Evolutionary conservation across 2,888 invertebrate species (phyloP), one percentile per base, ranked within the genome.

Genomic region (Therioaphis trifolii): DNA sequence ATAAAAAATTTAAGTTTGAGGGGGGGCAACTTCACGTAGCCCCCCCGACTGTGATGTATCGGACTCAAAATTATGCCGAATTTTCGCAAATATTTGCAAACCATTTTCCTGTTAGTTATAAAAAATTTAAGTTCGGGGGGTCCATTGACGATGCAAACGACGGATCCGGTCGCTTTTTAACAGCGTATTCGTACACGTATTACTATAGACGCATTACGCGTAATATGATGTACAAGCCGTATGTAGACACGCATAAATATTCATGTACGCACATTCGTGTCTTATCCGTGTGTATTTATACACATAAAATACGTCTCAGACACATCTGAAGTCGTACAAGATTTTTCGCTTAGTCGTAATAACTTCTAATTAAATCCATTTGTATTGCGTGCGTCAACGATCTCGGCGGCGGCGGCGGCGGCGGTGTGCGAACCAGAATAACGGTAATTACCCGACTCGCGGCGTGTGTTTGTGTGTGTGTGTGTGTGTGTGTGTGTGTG

Each of bases 341-440:
- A 63, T 77, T 61, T 46, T 77, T 77, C 76, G 61, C 46, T 77
- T 63, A 77, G n/a, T 29, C 14, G 15, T 69, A 77, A 77, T 77
- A 29, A 49, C 35, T 77, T 49, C 43, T 66, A 77, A 61, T 77
- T 61, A 66, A 61, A 77, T 66, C 63, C 63, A 15, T 49, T 63
- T 49, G 63, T 52, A 52, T 55, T 15, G 66, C 68, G 21, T 18
- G 63, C 49, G 68, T 78, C 68, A 77, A 77, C 63, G n/a, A 40
- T 75, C 74, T 75, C 55, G 74, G 71, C n/a, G n/a, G n/a, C n/a
- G 46, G 58, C n/a, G 58, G 58, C n/a, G 61, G 2, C 24, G 12
- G 12, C 21, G 18, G 14, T n/a, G 35, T 40, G 35, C 46, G n/a
- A 63, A 76, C 76, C 61, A 29, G 40, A 58, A 74, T 78, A 52